A percentile compares a stretch with the other conserved stretches of the same genome.
Conservation (phyloP, 2,888 invertebrate species). For the Eretmocerus hayati region DNA sequence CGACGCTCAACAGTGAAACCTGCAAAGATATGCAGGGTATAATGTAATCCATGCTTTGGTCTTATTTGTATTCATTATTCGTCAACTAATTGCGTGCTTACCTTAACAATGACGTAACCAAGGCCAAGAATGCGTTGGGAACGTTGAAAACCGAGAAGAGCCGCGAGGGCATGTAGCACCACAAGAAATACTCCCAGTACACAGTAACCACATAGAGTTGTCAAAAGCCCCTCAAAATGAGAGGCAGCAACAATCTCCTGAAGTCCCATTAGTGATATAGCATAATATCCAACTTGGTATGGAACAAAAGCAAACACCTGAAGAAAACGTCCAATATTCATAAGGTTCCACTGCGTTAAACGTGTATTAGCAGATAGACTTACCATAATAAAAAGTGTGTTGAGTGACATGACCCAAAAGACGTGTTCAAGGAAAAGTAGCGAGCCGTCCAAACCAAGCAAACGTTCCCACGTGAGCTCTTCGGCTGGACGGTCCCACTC, state of each 20-base stretch:
- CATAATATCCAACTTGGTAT: constrained; percentile 86
- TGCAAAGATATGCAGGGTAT: neutral
- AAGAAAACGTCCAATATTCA: neutral
- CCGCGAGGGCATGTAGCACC: constrained; percentile 76
- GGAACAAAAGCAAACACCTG: constrained; percentile 92
- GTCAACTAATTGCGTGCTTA: neutral
- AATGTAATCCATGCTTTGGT: neutral
- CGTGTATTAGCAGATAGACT: constrained; percentile 5
- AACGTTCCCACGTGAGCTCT: constrained; percentile 95
- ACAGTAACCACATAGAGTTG: constrained; percentile 89
- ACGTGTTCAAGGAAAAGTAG: constrained; percentile 97
- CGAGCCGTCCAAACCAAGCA: constrained; percentile 93
- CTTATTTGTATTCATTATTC: neutral
- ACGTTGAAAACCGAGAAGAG: constrained; percentile 69
- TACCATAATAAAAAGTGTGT: constrained; percentile 86
- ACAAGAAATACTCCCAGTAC: constrained; percentile 78
- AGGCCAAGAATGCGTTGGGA: constrained; percentile 83
- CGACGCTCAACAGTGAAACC: constrained; percentile 88
- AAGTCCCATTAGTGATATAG: constrained; percentile 66
- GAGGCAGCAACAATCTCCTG: constrained; percentile 63
- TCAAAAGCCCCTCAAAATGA: constrained; percentile 89
- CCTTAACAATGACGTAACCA: constrained; percentile 80
- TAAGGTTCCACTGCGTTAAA: neutral
- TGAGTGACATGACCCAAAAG: constrained; percentile 97
- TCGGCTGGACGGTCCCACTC: constrained; percentile 98